Percentiles rank a stretch among this genome's conserved stretches.
phyloP scores from a whole-genome alignment of 2,797 vertebrate species.

The Cheirogaleus major region DNA sequence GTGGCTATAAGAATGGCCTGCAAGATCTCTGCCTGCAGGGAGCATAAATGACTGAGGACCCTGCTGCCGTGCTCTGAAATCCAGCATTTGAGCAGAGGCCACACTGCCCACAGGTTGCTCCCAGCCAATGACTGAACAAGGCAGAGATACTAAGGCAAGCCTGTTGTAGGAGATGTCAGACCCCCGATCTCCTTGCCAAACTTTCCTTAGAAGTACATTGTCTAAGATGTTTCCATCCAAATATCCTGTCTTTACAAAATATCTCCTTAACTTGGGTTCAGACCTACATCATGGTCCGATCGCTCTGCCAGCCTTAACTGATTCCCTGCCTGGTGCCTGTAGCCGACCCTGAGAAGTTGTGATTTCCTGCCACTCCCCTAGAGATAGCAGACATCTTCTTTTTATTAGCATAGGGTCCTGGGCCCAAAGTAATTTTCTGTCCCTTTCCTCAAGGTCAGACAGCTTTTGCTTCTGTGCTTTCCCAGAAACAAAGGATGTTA shows the following conservation, averaged over 20 bases:
- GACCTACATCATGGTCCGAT: neutral
- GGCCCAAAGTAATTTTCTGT: neutral
- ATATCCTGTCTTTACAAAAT: neutral
- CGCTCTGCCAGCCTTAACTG: no score
- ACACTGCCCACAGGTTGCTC: neutral
- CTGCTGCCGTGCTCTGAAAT: neutral
- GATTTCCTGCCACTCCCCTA: neutral
- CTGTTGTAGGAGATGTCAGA: neutral
- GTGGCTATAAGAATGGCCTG: neutral
- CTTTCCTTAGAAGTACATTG: neutral
- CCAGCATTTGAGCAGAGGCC: neutral
- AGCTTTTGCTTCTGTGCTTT: neutral
- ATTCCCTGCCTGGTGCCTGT: neutral
- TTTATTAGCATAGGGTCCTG: neutral
- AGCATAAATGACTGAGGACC: neutral
- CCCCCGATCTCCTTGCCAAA: rapidly evolving
- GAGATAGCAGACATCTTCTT: neutral
- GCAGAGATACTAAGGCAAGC: neutral
- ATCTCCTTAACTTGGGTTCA: neutral
- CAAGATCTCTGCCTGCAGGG: neutral
- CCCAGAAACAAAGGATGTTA: neutral
- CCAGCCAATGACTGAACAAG: neutral
- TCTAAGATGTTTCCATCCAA: neutral
- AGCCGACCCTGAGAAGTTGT: neutral
- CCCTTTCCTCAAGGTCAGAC: neutral